Base-by-base conservation (phyloP, 2,888 invertebrate species). In the Dicycla oo region DNA sequence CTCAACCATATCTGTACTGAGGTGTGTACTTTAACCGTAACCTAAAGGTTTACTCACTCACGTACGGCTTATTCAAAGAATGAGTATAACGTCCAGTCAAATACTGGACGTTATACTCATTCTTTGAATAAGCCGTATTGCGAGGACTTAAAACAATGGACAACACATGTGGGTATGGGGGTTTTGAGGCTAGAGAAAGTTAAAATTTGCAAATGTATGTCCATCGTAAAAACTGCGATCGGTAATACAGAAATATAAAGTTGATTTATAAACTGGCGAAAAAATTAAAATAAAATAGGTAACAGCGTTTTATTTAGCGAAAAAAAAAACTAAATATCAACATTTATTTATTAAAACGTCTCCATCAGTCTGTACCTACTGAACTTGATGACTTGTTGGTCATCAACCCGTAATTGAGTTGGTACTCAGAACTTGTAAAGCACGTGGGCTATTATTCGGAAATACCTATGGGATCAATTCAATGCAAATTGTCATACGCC, bases 181-280 rank as follows among this genome's bases (percentile, higher is more conserved):
- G 95, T 96, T 95, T 92, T 90, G 94, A 94, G 96, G 95, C 94
- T 95, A 95, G 95, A 96, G 95, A 96, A 96, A 96, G 95, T 94
- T 91, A 92, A 93, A 92, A 93, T 93, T 93, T 90, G 91, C 92
- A 91, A 93, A 92, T 90, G 90, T 91, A 49, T 75, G 91, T 91
- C 86, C 89, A 87, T 84, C 75, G 86, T 87, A 84, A 88, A 67
- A 88, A 88, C 85, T 80, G 72, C 75, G 67, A 88, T 85, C 81
- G 83, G 82, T 86, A 88, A 88, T 88, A n/a, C n/a, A n/a, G n/a
- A 88, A 86, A 85, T 82, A 84, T 82, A 72, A 80, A 83, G 69
- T 58, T 75, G 66, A 75, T 65, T 75, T 70, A 71, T 67, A 73
- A 81, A 49, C n/a, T 23, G 15, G 10, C 30, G 20, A n/a, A 18